Evolutionary conservation across 1,140 invertebrate genomes (phyloP), one percentile per base, ranked within the genome.

Genomic region (Drosophila parabipectinata): DNA sequence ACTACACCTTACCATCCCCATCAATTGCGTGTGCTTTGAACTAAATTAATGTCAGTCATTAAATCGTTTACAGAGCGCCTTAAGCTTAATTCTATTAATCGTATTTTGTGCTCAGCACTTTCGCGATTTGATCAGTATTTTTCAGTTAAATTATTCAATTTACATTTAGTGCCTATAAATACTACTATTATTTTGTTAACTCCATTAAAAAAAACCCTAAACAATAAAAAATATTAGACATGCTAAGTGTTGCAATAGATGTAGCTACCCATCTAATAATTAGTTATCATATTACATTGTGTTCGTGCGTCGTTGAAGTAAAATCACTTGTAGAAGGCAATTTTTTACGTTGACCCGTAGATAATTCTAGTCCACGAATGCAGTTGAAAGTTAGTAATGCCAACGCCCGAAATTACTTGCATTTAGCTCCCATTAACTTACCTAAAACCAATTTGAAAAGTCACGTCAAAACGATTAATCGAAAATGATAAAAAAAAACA

Each of bases 61-160:
- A 56, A 58, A 32, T 62, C 50, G 52, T 61, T 47, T 57, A 59
- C 59, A 53, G 47, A 76, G 61, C 37, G 66, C 63, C 71, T 60
- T 67, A 50, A 58, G 62, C 55, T 75, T 74, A 69, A 34, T 72
- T 62, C 56, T 73, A 66, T 48, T 24, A 77, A 80, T 67, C 50
- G 59, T 85, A 60, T 57, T 57, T 72, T 69, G 73, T 68, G 77
- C 81, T 79, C 78, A 62, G 68, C 63, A 73, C 84, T 75, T 24
- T 24, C 69, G 78, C 75, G 61, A 52, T 12, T 78, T 78, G 14
- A 55, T 77, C 6, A 41, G 34, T 37, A 77, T 24, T 50, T 50
- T 69, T 53, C 51, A 21, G 15, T 62, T 57, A 24, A 62, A 62
- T 67, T 85, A n/a, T n/a, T n/a, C n/a, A n/a, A n/a, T n/a, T n/a